Percentiles rank a stretch among this genome's conserved stretches.
These are phyloP conservation scores for Lordiphosa mommai DNA, from an alignment of 1,140 invertebrate species.

Conservation along the genomic window DNA sequence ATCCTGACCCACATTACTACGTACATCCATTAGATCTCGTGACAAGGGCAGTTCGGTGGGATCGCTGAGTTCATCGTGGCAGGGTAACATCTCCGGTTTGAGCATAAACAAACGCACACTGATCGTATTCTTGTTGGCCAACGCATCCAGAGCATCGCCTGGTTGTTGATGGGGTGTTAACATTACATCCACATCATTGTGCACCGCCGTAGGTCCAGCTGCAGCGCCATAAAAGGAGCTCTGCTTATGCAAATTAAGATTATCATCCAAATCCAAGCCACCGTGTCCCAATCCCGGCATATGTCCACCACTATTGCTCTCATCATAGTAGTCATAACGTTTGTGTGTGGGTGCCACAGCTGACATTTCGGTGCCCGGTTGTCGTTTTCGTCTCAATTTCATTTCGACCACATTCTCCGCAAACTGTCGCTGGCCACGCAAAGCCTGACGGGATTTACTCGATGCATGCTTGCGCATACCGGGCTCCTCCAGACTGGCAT, in stretches of 20 bases:
- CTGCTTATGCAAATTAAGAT: slow-evolving; percentile 68
- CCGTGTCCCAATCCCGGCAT: slow-evolving; percentile 16
- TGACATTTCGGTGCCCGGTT: slow-evolving; percentile 25
- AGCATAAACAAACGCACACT: slow-evolving; percentile 82
- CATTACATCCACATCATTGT: slow-evolving; percentile 66
- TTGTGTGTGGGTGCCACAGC: slow-evolving; percentile 60
- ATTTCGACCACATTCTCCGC: slow-evolving; percentile 54
- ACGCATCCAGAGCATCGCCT: slow-evolving; percentile 42
- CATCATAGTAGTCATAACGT: slow-evolving; percentile 70
- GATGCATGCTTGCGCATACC: slow-evolving; percentile 30
- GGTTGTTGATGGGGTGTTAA: slow-evolving; percentile 20
- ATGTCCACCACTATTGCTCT: slow-evolving; percentile 32
- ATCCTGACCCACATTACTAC: slow-evolving; percentile 65
- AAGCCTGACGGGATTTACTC: slow-evolving; percentile 52
- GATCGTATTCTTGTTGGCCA: slow-evolving; percentile 59
- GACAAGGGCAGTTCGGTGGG: slow-evolving; percentile 83
- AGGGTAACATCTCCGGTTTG: slow-evolving; percentile 84
- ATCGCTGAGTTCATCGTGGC: slow-evolving; percentile 83
- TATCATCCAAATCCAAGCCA: slow-evolving; percentile 58
- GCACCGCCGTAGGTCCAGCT: slow-evolving; percentile 8
- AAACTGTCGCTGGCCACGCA: slow-evolving; percentile 61
- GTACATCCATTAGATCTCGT: slow-evolving; percentile 79
- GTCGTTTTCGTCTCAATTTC: slow-evolving; percentile 40
- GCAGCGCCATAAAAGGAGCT: slow-evolving; percentile 47
- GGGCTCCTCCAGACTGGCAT: slow-evolving; percentile 17